Conservation (phyloP, 2,888 invertebrate species). For the Panopea generosa region DNA sequence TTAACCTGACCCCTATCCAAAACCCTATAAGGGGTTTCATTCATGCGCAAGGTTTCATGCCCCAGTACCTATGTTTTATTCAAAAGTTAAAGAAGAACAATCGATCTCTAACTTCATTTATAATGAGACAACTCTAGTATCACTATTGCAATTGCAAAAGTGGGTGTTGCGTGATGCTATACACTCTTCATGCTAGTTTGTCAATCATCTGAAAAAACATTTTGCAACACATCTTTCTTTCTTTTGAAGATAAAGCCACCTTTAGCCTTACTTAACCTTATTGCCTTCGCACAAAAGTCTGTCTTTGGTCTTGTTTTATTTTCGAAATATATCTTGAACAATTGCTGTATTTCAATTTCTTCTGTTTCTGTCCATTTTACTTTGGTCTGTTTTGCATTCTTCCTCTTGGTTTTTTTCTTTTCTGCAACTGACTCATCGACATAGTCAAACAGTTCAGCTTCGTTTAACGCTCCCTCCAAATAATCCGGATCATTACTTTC, state of each 20-base stretch:
- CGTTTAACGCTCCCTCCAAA: constrained; percentile 16
- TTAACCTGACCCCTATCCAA: no score
- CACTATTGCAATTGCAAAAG: constrained; percentile 4
- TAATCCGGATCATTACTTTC: constrained; percentile 9
- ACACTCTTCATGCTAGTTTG: constrained; percentile 13
- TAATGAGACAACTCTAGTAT: no score
- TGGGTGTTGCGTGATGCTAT: constrained; percentile 9
- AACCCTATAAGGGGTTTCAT: no score
- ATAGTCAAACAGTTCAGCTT: constrained; percentile 12
- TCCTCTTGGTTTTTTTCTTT: constrained; percentile 17
- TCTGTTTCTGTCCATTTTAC: constrained; percentile 16
- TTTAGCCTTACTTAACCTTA: constrained; percentile 3
- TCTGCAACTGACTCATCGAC: constrained; percentile 2
- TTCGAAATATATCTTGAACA: constrained; percentile 11
- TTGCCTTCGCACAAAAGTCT: constrained; percentile 1
- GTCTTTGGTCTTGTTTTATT: constrained; percentile 11
- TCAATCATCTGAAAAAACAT: constrained; percentile 13
- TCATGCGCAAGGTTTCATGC: no score
- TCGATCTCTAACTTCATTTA: no score
- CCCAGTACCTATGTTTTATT: no score
- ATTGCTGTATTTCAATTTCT: constrained; percentile 13
- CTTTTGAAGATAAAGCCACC: constrained; percentile 6
- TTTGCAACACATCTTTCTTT: constrained; percentile 13
- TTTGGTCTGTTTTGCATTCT: constrained; percentile 16
- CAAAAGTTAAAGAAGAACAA: no score